phyloP scores from a whole-genome alignment of 2,888 invertebrate species.

The Megalurothrips usitatus region DNA sequence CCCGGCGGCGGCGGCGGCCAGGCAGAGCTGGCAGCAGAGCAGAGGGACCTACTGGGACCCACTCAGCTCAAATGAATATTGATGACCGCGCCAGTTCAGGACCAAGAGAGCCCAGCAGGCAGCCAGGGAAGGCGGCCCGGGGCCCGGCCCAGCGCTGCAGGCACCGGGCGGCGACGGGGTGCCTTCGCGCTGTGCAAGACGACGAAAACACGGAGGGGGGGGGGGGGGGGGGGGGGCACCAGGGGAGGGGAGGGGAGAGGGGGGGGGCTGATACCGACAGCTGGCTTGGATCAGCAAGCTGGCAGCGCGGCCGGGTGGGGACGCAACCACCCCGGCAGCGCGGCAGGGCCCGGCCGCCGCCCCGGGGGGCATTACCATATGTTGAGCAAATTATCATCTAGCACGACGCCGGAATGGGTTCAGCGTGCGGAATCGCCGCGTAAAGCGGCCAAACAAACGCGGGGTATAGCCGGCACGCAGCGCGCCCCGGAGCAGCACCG shows the following conservation, averaged over 20 bases:
- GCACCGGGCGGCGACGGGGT: too few relatives aligned
- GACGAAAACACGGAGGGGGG: background rate
- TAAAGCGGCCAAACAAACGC: background rate
- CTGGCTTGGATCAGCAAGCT: too few relatives aligned
- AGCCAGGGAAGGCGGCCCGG: too few relatives aligned
- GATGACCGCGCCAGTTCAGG: background rate
- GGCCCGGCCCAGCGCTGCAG: too few relatives aligned
- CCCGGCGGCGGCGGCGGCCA: too few relatives aligned
- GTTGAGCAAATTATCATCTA: conserved; percentile 17
- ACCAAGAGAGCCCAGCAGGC: too few relatives aligned
- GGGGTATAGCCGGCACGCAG: background rate
- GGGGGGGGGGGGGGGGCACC: background rate
- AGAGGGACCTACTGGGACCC: conserved; percentile 6
- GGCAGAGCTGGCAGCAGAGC: too few relatives aligned
- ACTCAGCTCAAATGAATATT: conserved; percentile 15
- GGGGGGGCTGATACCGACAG: background rate
- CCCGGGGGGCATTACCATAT: background rate
- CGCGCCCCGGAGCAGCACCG: background rate
- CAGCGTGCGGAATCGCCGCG: too few relatives aligned
- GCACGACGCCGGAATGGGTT: background rate
- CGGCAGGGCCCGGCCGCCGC: background rate
- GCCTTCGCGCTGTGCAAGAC: background rate
- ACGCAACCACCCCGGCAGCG: background rate
- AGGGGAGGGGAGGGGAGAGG: background rate
- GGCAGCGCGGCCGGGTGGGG: background rate